These are phyloP conservation scores for Drosophila gunungcola DNA, from an alignment of 1,140 invertebrate genomes.

Conservation along the genomic window DNA sequence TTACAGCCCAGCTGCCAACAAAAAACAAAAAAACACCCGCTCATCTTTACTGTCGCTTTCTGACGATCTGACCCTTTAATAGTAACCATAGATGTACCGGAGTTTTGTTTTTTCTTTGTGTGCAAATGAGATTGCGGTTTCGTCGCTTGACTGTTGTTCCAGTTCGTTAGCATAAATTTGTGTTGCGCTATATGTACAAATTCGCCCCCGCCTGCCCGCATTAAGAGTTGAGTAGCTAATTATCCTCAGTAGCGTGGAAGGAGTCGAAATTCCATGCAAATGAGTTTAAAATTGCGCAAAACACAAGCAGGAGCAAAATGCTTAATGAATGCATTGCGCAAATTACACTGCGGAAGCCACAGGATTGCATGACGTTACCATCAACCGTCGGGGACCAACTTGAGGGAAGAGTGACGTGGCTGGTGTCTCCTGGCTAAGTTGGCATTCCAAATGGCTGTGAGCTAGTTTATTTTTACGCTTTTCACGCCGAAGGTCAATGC, in stretches of 20 bases:
- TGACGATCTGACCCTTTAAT: conserved; percentile 22
- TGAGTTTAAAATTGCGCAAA: conserved; percentile 49
- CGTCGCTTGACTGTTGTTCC: conserved; percentile 43
- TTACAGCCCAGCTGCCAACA: conserved; percentile 32
- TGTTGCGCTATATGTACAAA: conserved; percentile 21
- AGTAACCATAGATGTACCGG: conserved; percentile 11
- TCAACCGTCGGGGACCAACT: conserved; percentile 4
- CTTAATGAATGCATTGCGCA: conserved; percentile 66
- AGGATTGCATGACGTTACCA: conserved; percentile 41
- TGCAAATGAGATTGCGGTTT: conserved; percentile 45
- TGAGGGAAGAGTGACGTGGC: neutral
- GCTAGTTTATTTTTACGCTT: conserved; percentile 14
- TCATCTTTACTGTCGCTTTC: neutral
- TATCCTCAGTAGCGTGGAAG: conserved; percentile 16
- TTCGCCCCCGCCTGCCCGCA: conserved; percentile 25
- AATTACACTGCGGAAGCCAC: conserved; percentile 41
- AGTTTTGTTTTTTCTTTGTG: conserved; percentile 4
- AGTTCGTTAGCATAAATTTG: conserved; percentile 53
- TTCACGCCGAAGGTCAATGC: conserved; percentile 17
- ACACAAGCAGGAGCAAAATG: conserved; percentile 17
- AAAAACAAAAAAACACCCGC: neutral
- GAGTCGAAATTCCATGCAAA: conserved; percentile 55
- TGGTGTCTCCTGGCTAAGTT: conserved; percentile 35
- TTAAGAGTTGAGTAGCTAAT: conserved; percentile 52
- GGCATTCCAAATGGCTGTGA: conserved; percentile 22